These are phyloP conservation scores for Caenorhabditis macrosperma DNA, from an alignment of 2,888 invertebrate genomes.

Conservation along the genomic window DNA sequence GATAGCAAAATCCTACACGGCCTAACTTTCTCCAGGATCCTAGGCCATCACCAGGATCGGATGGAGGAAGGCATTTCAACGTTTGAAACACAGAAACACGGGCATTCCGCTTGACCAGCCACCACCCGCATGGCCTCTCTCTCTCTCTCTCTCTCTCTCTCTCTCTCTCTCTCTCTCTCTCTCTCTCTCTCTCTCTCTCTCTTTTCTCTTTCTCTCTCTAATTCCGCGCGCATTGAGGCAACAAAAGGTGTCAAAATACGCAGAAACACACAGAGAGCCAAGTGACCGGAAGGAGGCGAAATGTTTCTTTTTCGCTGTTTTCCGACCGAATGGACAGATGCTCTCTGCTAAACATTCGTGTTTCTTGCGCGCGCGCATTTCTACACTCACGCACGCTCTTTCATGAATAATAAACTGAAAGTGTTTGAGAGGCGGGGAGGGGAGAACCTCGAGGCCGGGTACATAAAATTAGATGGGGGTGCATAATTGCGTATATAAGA, in stretches of 20 bases:
- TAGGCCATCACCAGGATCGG: too few species aligned
- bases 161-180: background rate
- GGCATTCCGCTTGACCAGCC: slow-evolving; percentile 42
- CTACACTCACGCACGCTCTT: background rate
- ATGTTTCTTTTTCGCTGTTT: background rate
- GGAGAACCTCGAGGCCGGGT: slow-evolving; percentile 9
- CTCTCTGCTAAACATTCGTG: too few species aligned
- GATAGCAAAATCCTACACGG: too few species aligned
- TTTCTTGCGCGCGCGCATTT: background rate
- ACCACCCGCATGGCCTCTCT: too few species aligned
- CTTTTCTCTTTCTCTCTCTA: background rate
- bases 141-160: slow-evolving; percentile 1
- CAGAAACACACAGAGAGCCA: slow-evolving; percentile 11
- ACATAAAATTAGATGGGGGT: background rate
- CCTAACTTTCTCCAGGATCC: too few species aligned
- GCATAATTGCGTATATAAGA: slow-evolving; percentile 31
- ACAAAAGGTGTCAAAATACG: slow-evolving; percentile 48
- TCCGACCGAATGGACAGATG: slow-evolving; percentile 18
- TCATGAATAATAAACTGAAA: slow-evolving; percentile 32
- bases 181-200: slow-evolving; percentile 10
- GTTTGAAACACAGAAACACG: too few species aligned
- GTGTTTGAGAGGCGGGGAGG: too few species aligned
- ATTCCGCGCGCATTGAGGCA: too few species aligned
- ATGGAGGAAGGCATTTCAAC: too few species aligned
- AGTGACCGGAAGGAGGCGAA: slow-evolving; percentile 36